Percentiles rank a stretch among this genome's conserved stretches.
These are phyloP conservation scores for Tachina grossa DNA, from an alignment of 2,888 invertebrate species.

Conservation along the genomic window DNA sequence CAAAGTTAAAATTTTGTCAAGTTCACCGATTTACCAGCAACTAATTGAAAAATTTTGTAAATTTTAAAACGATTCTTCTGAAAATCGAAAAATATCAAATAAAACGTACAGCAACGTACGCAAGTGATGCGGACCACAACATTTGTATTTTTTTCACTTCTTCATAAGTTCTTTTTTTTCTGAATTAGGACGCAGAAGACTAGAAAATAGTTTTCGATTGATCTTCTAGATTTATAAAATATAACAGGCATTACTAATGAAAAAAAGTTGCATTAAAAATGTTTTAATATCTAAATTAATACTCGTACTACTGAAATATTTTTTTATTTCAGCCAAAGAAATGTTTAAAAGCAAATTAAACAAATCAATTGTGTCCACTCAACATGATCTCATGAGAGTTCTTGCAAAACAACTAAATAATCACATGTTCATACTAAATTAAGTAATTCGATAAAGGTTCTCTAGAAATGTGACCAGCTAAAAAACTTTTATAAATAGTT, in stretches of 20 bases:
- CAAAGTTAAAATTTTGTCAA: too few relatives aligned
- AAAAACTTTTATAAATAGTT: background rate
- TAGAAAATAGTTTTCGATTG: too few relatives aligned
- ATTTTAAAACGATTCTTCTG: too few relatives aligned
- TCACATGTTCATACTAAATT: constrained; percentile 61
- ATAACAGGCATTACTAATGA: background rate
- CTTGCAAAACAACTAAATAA: constrained; percentile 68
- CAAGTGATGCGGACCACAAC: too few relatives aligned
- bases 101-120: too few relatives aligned
- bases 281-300: background rate
- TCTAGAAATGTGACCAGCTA: constrained; percentile 44
- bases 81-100: too few relatives aligned
- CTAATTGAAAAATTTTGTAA: too few relatives aligned
- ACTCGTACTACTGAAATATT: background rate
- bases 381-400: constrained; percentile 65
- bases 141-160: too few relatives aligned
- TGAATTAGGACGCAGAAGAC: too few relatives aligned
- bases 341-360: constrained; percentile 56
- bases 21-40: too few relatives aligned
- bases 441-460: constrained; percentile 25
- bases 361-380: constrained; percentile 50
- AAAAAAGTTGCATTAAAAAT: background rate
- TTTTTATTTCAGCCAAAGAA: constrained; percentile 38
- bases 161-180: too few relatives aligned
- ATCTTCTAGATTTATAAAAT: too few relatives aligned